Percentiles rank a stretch among this genome's conserved stretches.
Evolutionary conservation across 2,113 vertebrate species (phyloP).

Genomic region (Microcebus lehilahytsara): DNA sequence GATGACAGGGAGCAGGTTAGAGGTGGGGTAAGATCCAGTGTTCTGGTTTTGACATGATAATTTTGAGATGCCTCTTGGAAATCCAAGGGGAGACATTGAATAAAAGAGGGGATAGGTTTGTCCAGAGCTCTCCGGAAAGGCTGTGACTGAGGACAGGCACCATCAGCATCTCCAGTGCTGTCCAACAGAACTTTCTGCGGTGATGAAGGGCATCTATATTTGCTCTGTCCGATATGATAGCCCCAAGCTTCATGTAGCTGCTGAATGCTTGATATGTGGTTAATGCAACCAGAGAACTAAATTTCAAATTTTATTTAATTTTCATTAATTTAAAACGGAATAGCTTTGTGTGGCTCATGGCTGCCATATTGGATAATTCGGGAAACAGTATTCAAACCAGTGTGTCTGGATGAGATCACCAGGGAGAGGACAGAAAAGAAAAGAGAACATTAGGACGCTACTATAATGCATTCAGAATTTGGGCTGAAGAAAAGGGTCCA

Average conservation of each 20-base stretch:
- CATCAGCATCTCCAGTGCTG: not conserved
- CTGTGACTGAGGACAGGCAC: not conserved
- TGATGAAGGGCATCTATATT: not conserved
- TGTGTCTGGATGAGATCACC: not conserved
- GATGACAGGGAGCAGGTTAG: not conserved
- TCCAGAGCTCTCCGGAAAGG: not conserved
- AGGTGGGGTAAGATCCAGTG: not conserved
- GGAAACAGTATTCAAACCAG: not conserved
- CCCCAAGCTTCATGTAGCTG: not conserved
- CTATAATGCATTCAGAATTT: not conserved
- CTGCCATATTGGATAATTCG: not conserved
- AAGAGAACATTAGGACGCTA: not conserved
- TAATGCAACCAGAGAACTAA: not conserved
- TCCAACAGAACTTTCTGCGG: not conserved
- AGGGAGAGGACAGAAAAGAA: not conserved
- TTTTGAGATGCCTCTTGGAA: not conserved
- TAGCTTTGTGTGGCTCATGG: not conserved
- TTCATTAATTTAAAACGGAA: slow-evolving; percentile 2
- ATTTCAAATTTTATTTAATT: not conserved
- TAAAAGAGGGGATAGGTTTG: not conserved
- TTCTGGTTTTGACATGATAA: not conserved
- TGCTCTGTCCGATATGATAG: not conserved
- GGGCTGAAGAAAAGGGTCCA: not conserved
- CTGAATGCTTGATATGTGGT: not conserved
- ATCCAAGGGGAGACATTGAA: not conserved